Base-by-base conservation (phyloP, 1,140 invertebrate species). In the Pectinophora gossypiella region DNA sequence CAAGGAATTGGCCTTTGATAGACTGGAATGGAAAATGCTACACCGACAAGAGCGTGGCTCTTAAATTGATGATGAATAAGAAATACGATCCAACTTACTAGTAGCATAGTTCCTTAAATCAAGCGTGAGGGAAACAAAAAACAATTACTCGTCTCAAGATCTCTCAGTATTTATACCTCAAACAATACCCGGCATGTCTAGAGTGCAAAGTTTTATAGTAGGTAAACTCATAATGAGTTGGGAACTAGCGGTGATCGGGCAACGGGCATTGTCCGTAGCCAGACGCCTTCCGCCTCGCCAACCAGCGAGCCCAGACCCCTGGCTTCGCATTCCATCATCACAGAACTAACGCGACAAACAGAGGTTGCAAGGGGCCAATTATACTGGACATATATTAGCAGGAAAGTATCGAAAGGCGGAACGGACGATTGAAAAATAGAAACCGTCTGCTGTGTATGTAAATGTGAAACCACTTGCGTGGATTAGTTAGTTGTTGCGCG, bases 371-470 rank as follows among this genome's bases (percentile, higher is more conserved):
- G 53, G 80, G 23, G 48, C 76, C 45, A 19, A 16, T 48, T 67
- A 64, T 13, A 49, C 45, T 77, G 75, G 81, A 53, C 49, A 59
- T 61, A 54, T 72, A 71, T 73, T 76, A 72, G 63, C 71, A 80
- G 64, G 72, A 78, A 83, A 78, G 69, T 80, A 85, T 85, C 64
- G 77, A 85, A 83, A 83, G 74, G 73, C 74, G 76, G 77, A 85
- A 82, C 69, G 69, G 49, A 57, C 69, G 74, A 78, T 81, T 81
- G 75, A 82, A 82, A 84, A 82, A 76, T 81, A 79, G 76, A 77
- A 82, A 82, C 68, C 64, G 63, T 59, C 59, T 62, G 51, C 52
- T 68, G 62, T 60, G 62, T 61, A 68, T 71, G 61, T 61, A 62
- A 62, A 67, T 67, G 61, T 56, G 23, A 42, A 51, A 42, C 36